Base-by-base conservation (phyloP, 2,113 vertebrate species). In the Neolamprologus devosi region DNA sequence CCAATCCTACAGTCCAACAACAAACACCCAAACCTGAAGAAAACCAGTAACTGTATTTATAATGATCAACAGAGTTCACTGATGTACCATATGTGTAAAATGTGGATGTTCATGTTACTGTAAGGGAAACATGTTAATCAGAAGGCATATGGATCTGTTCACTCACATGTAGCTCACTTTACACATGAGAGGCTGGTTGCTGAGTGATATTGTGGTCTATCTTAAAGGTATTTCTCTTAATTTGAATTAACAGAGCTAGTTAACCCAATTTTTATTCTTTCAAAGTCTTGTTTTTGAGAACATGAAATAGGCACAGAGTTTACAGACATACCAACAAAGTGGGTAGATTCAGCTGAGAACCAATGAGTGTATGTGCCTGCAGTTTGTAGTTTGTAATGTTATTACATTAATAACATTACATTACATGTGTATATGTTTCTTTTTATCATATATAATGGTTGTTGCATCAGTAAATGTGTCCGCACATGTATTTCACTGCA, bases 401-500 rank as follows among this genome's bases (percentile, higher is more conserved):
- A 55, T 57, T 57, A 57, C 21, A 57, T 3, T 57, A 57, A 57
- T 57, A 26, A 57, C 12, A 57, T 8, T 57, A 26, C 0, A 57
- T 57, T 57, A 14, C 12, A 26, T 0, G 2, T 57, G 2, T 26
- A 14, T 5, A 0, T 26, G 7, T 26, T 57, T 57, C 1, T 26
- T 26, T 57, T 14, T 26, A 14, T 26, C 54, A 57, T 0, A 26
- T 0, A 57, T 8, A 26, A 57, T 14, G 1, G 1, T 57, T 57
- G 23, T 14, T 57, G 1, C 23, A 57, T 28, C 7, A 26, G 23
- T 14, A 57, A 57, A 0, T 57, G 55, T 57, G 0, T 26, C 23
- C 0, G 7, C 23, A 2, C 12, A 57, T 0, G 23, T 0, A 26
- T 26, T 57, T 57, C 21, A 26, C 21, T 0, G 54, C 0, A 57